Percentiles rank a stretch among this genome's conserved stretches.
Evolutionary conservation across 2,888 invertebrate genomes (phyloP).

Genomic region (Oligia fasciuncula): DNA sequence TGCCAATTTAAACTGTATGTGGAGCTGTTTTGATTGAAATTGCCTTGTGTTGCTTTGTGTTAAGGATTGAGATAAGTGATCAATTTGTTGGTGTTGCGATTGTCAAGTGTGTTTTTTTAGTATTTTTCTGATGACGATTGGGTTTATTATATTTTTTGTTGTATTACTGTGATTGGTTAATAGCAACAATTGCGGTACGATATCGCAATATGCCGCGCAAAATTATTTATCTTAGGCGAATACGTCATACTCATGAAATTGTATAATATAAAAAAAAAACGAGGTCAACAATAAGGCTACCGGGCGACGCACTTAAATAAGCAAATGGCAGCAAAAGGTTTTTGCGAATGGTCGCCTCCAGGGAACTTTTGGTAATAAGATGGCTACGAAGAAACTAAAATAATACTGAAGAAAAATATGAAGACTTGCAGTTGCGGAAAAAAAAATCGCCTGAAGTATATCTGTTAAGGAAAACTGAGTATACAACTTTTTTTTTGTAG

Average conservation of each 20-base stretch:
- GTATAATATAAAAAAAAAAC: neutral
- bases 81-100: constrained; percentile 36
- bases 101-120: constrained; percentile 10
- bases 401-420: neutral
- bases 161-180: neutral
- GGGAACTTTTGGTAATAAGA: neutral
- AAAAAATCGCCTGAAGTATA: neutral
- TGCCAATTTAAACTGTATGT: constrained; percentile 37
- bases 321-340: neutral
- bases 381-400: neutral
- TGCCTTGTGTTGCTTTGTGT: neutral
- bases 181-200: too few species aligned
- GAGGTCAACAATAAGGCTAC: too few species aligned
- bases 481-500: neutral
- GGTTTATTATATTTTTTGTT: neutral
- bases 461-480: neutral
- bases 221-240: neutral
- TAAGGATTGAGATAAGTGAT: constrained; percentile 26
- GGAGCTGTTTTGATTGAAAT: constrained; percentile 23
- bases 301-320: too few species aligned
- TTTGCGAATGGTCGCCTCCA: neutral
- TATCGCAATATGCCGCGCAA: neutral
- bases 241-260: neutral
- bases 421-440: neutral
- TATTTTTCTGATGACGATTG: neutral